Conservation (phyloP, 2,113 vertebrate genomes). For the Halichoerus grypus region DNA sequence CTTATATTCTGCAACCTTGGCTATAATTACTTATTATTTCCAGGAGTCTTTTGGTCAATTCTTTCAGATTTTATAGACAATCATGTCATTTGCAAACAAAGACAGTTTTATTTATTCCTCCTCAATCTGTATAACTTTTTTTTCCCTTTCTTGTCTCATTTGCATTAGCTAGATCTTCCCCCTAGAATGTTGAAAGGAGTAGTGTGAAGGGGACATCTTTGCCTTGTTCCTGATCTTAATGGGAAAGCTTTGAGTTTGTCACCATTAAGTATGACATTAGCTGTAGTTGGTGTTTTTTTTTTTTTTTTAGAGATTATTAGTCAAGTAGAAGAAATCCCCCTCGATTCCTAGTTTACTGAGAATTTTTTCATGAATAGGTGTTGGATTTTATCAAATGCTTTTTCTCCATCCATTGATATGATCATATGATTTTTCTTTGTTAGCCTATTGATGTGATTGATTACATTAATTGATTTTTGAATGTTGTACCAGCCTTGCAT, state of each 20-base stretch:
- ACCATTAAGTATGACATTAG: not conserved
- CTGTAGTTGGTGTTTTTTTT: not conserved
- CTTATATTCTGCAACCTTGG: not conserved
- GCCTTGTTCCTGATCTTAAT: not conserved
- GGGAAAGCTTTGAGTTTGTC: not conserved
- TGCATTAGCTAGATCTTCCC: conserved; percentile 21
- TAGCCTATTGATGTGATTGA: not conserved
- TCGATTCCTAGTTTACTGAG: not conserved
- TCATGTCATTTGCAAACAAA: not conserved
- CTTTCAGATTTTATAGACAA: not conserved
- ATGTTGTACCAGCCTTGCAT: not conserved
- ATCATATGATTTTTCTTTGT: not conserved
- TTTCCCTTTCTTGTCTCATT: not conserved
- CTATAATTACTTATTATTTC: not conserved
- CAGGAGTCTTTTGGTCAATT: not conserved
- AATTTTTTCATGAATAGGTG: not conserved
- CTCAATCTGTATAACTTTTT: not conserved
- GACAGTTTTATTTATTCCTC: conserved; percentile 8
- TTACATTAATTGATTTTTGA: not conserved
- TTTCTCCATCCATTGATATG: not conserved
- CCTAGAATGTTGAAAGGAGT: not conserved
- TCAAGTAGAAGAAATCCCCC: not conserved
- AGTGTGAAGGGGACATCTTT: not conserved
- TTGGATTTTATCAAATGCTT: not conserved
- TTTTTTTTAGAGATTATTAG: not conserved